A percentile compares a stretch with the other conserved stretches of the same genome.
Conservation (phyloP, 2,888 invertebrate genomes). For the Rhyacophila evoluta region DNA sequence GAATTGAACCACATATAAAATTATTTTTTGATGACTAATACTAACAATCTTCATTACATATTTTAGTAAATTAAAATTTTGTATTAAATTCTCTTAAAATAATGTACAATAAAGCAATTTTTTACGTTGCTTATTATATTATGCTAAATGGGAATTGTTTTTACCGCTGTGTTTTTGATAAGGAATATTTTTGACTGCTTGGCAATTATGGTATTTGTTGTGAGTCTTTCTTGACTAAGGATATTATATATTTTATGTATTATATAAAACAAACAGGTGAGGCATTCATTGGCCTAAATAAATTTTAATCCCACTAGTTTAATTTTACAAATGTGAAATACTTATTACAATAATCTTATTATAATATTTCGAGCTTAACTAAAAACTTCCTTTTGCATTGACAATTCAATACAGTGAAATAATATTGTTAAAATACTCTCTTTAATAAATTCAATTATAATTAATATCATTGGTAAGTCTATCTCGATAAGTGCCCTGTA, state of each 20-base stretch:
- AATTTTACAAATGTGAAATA: conserved; percentile 15
- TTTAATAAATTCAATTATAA: conserved; percentile 20
- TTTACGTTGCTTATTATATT: background rate
- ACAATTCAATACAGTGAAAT: conserved; percentile 48
- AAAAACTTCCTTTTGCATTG: conserved; percentile 55
- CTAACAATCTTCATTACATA: background rate
- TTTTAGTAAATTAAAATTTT: background rate
- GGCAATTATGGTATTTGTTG: conserved; percentile 24
- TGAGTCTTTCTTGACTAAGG: conserved; percentile 1
- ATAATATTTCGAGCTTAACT: conserved; percentile 53
- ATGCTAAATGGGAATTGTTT: background rate
- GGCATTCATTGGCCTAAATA: conserved; percentile 45
- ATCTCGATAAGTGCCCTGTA: conserved; percentile 39
- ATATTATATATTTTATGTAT: conserved; percentile 17
- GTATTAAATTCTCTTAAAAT: background rate
- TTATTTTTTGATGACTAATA: background rate
- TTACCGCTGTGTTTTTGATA: background rate
- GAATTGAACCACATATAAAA: no score
- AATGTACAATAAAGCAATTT: background rate
- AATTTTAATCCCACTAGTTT: conserved; percentile 28
- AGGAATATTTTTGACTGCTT: background rate
- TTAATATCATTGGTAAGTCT: conserved; percentile 29
- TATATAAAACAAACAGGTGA: background rate
- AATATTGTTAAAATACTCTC: background rate
- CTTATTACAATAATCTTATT: conserved; percentile 34